Evolutionary conservation across 2,888 invertebrate species (phyloP).

Genomic region (Schrankia costaestrigalis): DNA sequence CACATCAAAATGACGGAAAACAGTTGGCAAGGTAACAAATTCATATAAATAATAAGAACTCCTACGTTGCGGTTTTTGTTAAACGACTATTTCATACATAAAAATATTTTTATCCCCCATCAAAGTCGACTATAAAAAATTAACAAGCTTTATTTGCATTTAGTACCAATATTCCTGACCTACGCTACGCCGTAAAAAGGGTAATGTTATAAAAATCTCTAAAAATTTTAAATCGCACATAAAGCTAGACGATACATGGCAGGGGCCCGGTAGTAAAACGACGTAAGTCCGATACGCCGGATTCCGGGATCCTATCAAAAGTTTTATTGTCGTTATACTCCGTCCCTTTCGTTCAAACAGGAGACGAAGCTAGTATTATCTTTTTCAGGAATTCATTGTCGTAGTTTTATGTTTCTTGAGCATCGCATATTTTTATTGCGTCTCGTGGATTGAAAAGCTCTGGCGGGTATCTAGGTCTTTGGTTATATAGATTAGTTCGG

Average conservation of each 20-base stretch:
- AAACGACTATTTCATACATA: too few relatives aligned
- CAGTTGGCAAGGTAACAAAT: too few relatives aligned
- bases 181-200: conserved; percentile 40
- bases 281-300: conserved; percentile 71
- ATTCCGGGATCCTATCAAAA: conserved; percentile 77
- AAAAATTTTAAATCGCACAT: conserved; percentile 64
- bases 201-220: conserved; percentile 56
- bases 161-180: conserved; percentile 37
- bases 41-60: too few relatives aligned
- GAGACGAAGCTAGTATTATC: conserved; percentile 68
- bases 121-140: neutral
- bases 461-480: conserved; percentile 36
- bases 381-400: conserved; percentile 80
- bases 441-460: conserved; percentile 68
- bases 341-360: conserved; percentile 64
- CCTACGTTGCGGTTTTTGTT: too few relatives aligned
- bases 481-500: conserved; percentile 26
- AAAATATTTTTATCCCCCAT: too few relatives aligned
- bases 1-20: too few relatives aligned
- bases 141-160: conserved; percentile 34
- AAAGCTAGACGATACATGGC: conserved; percentile 67
- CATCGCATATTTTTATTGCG: conserved; percentile 78
- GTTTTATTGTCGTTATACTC: conserved; percentile 70
- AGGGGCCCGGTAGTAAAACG: conserved; percentile 58
- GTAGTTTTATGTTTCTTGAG: conserved; percentile 72